These are phyloP conservation scores for Ranitomeya imitator DNA, from an alignment of 2,113 vertebrate species.

Conservation along the genomic window DNA sequence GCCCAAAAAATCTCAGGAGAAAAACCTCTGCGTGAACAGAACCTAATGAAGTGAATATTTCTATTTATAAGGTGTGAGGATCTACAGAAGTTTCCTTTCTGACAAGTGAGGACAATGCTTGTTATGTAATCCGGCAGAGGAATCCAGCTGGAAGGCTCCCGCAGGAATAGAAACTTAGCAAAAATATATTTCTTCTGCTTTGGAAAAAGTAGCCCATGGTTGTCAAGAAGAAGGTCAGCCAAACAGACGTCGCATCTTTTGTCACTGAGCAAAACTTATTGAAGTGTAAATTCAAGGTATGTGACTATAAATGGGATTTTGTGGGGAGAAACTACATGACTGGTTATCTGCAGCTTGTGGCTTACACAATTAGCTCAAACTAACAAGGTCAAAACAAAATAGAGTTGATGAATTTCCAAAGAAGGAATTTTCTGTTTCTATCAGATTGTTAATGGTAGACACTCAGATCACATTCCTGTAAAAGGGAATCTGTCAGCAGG, in stretches of 20 bases:
- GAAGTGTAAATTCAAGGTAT: neutral
- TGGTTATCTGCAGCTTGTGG: neutral
- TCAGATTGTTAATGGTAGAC: too few species aligned
- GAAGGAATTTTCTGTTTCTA: too few species aligned
- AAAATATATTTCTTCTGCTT: neutral
- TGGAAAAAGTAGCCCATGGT: neutral
- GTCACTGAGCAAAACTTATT: neutral
- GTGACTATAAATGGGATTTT: neutral
- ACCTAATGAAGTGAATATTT: neutral
- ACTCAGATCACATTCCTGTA: too few species aligned
- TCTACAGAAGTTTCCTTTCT: neutral
- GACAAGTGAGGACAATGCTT: neutral
- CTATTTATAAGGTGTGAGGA: neutral
- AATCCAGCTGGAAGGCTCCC: neutral
- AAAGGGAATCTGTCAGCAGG: too few species aligned
- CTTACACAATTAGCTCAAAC: too few species aligned
- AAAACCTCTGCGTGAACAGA: too few species aligned
- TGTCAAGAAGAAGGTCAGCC: neutral
- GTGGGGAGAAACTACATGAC: neutral
- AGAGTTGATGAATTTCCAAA: too few species aligned
- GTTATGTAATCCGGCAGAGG: neutral
- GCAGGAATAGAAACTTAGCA: neutral
- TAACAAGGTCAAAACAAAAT: too few species aligned
- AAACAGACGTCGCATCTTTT: neutral
- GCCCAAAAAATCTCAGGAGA: too few species aligned